These are phyloP conservation scores for Aix galericulata DNA, from an alignment of 2,113 vertebrate genomes.

Conservation along the genomic window DNA sequence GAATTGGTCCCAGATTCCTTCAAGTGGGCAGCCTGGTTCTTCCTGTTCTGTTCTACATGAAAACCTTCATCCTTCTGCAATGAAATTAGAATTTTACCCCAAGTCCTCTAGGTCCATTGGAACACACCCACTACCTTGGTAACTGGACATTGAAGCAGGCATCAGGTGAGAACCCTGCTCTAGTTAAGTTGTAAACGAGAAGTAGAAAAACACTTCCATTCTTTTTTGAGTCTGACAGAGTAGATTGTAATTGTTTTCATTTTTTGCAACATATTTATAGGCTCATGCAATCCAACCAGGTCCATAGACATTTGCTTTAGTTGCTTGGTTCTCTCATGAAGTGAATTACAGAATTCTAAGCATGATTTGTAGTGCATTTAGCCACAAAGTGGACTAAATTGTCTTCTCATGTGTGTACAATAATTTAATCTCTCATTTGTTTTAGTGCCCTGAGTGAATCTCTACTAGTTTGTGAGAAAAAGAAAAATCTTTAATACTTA, in stretches of 20 bases:
- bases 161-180: neutral
- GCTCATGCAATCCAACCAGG: fast-evolving
- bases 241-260: neutral
- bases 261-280: neutral
- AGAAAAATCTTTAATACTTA: neutral
- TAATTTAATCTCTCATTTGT: neutral
- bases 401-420: neutral
- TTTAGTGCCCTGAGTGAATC: neutral
- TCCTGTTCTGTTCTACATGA: neutral
- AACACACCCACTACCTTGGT: neutral
- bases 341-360: neutral
- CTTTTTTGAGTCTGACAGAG: neutral
- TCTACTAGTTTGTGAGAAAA: neutral
- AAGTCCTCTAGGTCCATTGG: neutral
- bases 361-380: neutral
- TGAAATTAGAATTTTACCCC: neutral
- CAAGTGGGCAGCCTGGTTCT: neutral
- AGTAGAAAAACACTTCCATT: neutral
- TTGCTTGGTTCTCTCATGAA: neutral
- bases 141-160: neutral
- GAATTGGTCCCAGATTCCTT: neutral
- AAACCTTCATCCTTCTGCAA: neutral
- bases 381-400: neutral
- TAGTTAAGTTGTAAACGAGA: neutral
- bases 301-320: neutral